phyloP scores from a whole-genome alignment of 2,797 vertebrate species.

The Syndactyla subalaris region DNA sequence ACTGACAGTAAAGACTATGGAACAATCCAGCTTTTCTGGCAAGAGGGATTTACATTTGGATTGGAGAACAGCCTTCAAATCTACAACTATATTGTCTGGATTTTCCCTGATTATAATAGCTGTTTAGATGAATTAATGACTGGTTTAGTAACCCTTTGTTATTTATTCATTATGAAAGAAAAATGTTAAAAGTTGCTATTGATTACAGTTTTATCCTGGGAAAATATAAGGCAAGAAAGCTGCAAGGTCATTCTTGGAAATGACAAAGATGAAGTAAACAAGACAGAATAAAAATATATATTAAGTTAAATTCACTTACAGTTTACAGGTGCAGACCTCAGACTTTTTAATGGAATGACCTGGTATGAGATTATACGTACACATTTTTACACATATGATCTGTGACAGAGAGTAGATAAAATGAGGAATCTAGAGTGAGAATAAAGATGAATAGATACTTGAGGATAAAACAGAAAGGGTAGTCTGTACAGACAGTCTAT shows the following conservation, averaged over 20 bases:
- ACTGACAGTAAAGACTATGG: neutral
- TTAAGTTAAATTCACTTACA: neutral
- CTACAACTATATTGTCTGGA: neutral
- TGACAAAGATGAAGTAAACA: neutral
- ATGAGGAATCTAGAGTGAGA: neutral
- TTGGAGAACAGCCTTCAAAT: neutral
- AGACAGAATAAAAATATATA: neutral
- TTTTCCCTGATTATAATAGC: neutral
- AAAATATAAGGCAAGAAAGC: neutral
- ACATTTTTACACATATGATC: neutral
- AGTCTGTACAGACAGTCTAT: neutral
- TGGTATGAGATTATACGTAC: neutral
- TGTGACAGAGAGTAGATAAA: neutral
- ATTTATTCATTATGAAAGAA: neutral
- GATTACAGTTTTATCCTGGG: neutral
- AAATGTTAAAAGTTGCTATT: neutral
- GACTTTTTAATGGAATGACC: neutral
- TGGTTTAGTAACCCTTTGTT: neutral
- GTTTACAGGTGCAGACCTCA: neutral
- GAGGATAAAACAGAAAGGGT: neutral
- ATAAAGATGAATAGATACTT: neutral
- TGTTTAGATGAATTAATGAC: neutral
- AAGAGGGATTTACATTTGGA: neutral
- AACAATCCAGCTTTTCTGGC: neutral
- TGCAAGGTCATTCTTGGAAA: neutral